phyloP scores from a whole-genome alignment of 2,797 vertebrate genomes.

The Myotis vivesi region DNA sequence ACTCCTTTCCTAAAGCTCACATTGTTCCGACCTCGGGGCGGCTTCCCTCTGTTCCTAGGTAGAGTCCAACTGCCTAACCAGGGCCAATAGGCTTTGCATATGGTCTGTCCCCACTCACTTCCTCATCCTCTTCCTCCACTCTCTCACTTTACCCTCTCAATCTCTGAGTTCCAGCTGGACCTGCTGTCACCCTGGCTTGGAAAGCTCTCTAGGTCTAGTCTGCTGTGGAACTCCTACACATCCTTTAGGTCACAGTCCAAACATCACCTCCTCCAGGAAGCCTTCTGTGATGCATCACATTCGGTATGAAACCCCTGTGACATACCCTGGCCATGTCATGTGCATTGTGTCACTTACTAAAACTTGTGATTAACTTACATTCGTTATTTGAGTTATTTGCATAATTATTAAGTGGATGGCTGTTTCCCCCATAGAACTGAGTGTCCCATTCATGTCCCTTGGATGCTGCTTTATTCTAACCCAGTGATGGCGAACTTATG shows the following conservation, averaged over 20 bases:
- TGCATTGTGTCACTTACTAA: neutral
- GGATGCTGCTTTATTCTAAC: neutral
- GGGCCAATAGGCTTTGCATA: neutral
- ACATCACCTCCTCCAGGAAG: constrained; percentile 5
- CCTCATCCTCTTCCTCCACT: neutral
- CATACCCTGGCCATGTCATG: neutral
- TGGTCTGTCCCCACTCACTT: accelerated
- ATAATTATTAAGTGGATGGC: neutral
- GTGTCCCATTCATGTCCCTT: neutral
- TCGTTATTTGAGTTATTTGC: neutral
- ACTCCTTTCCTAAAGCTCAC: constrained; percentile 45
- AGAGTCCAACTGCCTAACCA: neutral
- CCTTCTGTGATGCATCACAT: neutral
- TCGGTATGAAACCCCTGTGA: neutral
- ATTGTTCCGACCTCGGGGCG: neutral
- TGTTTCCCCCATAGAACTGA: neutral
- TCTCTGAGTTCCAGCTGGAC: neutral
- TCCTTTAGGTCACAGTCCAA: neutral
- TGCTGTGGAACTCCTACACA: neutral
- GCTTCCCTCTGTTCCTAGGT: neutral
- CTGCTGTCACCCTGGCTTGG: neutral
- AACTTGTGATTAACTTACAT: neutral
- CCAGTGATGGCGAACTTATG: neutral
- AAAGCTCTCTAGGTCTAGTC: neutral
- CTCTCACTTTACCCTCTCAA: neutral